Base-by-base conservation (phyloP, 2,797 vertebrate species). In the Sciurus vulgaris region DNA sequence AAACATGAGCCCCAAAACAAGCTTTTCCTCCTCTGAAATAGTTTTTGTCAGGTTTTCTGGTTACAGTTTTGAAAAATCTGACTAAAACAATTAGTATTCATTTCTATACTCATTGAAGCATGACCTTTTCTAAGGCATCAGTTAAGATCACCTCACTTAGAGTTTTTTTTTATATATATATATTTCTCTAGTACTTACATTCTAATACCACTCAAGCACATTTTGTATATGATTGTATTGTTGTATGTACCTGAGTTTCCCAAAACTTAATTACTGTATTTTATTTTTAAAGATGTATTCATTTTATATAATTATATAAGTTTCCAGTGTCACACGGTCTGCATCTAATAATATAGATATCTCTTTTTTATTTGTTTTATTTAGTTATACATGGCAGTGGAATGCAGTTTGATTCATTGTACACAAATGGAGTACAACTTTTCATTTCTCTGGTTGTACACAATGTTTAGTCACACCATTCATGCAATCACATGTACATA, bases 241-340 rank as follows among this genome's bases (percentile, higher is more conserved):
- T 35, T 22, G 5, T 44, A 1, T 74, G 5, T 44, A 38, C 85
- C 18, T 47, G 22, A 79, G 61, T 89, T 59, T 82, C 2, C n/a
- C 22, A 1, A 78, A 69, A 89, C 3, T 28, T 89, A 38, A 12
- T 54, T 69, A 51, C 0, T 70, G 26, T 49, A 81, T 89, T 81
- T 91, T 44, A 74, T 85, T n/a, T 87, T 38, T 7, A 79, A 79
- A 87, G 35, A 81, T 81, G 30, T 18, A n/a, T 77, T 82, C 83
- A 74, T 78, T 83, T 91, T 35, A 70, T 8, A 41, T 86, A 81
- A 38, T 93, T 63, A 17, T 51, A 90, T 18, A 18, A 7, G 61
- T 5, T 18, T 47, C 4, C 49, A n/a, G 3, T 93, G 24, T 83
- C 47, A 59, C 18, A 35, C 22, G 35, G 10, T 69, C 11, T 41